Evolutionary conservation across 2,888 invertebrate species (phyloP).

Genomic region (Nemapogon koenigi): DNA sequence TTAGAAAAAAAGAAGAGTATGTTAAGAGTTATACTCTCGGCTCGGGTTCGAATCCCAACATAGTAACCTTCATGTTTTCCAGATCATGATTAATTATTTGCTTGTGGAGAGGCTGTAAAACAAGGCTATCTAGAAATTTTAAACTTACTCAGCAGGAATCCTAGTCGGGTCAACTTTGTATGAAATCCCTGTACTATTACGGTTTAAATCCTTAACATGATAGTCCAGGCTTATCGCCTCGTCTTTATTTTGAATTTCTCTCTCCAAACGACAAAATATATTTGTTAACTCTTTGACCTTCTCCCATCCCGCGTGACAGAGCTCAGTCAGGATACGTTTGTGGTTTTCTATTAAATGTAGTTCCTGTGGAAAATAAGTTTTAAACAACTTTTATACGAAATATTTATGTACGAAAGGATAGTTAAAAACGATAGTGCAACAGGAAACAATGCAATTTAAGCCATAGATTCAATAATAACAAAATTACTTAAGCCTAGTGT

Average conservation of each 20-base stretch:
- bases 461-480: too few species aligned
- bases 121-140: too few species aligned
- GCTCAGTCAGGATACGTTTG: constrained; percentile 45
- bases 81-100: background rate
- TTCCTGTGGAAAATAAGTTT: constrained; percentile 43
- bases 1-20: constrained; percentile 19
- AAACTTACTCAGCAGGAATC: constrained; percentile 71
- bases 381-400: too few species aligned
- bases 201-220: constrained; percentile 76
- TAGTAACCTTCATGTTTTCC: background rate
- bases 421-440: too few species aligned
- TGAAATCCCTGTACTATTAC: constrained; percentile 78
- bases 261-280: constrained; percentile 71
- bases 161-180: constrained; percentile 83
- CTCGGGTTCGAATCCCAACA: constrained; percentile 1
- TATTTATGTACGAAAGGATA: too few species aligned
- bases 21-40: background rate
- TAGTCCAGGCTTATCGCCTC: constrained; percentile 78
- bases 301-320: constrained; percentile 73
- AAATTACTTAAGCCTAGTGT: too few species aligned
- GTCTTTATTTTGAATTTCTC: constrained; percentile 83
- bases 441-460: too few species aligned
- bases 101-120: background rate
- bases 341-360: constrained; percentile 53
- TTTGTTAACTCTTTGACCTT: constrained; percentile 78